Base-by-base conservation (phyloP, 2,113 vertebrate species). In the Microtus oregoni region DNA sequence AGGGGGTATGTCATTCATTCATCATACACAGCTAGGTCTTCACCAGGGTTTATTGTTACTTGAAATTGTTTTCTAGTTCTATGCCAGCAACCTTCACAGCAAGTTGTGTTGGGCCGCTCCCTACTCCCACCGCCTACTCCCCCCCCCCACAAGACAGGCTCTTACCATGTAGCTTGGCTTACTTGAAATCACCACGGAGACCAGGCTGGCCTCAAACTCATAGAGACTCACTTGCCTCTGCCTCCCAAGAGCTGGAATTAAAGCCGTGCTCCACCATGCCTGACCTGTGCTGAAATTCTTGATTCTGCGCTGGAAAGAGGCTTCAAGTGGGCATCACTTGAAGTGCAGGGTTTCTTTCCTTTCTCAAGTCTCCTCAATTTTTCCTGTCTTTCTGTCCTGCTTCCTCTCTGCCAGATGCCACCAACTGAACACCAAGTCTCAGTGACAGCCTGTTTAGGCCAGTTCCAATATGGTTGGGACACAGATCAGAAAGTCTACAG, bases 71-170 rank as follows among this genome's bases (percentile, higher is more conserved):
- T 78, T 50, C 28, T 50, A 78, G 17, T 32, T 78, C 28, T 78
- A 7, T 50, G 76, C 30, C 76, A 78, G 28, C 44, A 78, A 78
- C 76, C 73, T 78, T 50, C 6, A 78, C 13, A 77, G 41, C 44
- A 50, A 50, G 3, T 30, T 78, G 44, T 50, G 44, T 22, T 73
- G 72, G 19, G 22, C 70, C 70, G 1, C 70, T 35, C 17, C 32
- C 70, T 55, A 72, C 35, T 70, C 32, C 6, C 68, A 35, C 32
- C 1, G 32, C 35, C 70, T 8, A 8, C 35, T 7, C 30, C 35
- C 0, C 15, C 0, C 52, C 3, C 7, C 2, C 35, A n/a, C n/a
- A 38, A 10, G 19, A 73, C n/a, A 38, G 70, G 7, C 20, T 73
- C 70, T 73, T 24, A 73, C n/a, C n/a, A 41, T 11, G 72, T 73